phyloP scores from a whole-genome alignment of 2,888 invertebrate species.

The Pseudococcus viburni region DNA sequence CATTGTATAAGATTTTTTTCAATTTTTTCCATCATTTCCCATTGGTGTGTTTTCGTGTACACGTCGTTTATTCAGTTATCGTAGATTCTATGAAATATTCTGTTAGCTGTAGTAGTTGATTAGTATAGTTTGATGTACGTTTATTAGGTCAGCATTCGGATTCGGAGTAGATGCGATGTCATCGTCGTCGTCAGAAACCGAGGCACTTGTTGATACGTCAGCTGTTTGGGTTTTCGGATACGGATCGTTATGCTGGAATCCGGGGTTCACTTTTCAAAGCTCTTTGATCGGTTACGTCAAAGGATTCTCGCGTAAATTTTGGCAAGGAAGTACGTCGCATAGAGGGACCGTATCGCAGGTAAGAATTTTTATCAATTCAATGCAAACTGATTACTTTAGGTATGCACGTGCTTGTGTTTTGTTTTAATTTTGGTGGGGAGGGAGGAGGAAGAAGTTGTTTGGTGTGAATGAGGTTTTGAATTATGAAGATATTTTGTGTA shows the following conservation, averaged over 20 bases:
- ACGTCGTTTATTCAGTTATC: neutral
- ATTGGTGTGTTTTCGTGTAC: neutral
- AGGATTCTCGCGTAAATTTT: slow-evolving; percentile 88
- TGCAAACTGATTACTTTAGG: too few relatives aligned
- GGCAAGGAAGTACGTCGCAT: slow-evolving; percentile 91
- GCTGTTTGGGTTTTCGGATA: slow-evolving; percentile 93
- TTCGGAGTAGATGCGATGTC: slow-evolving; percentile 48
- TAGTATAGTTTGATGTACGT: slow-evolving; percentile 12
- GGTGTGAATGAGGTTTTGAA: too few relatives aligned
- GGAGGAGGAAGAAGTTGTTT: too few relatives aligned
- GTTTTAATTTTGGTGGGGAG: too few relatives aligned
- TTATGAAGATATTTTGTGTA: too few relatives aligned
- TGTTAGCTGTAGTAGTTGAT: neutral
- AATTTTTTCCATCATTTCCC: neutral
- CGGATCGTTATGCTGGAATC: slow-evolving; percentile 95
- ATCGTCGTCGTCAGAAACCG: neutral
- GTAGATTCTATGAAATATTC: neutral
- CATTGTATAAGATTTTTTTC: neutral
- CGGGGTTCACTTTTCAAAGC: slow-evolving; percentile 88
- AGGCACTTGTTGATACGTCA: slow-evolving; percentile 30
- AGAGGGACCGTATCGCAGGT: slow-evolving; percentile 84
- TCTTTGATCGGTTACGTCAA: slow-evolving; percentile 86
- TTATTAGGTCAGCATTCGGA: slow-evolving; percentile 46
- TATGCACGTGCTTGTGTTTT: too few relatives aligned
- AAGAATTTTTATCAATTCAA: slow-evolving; percentile 68